A percentile compares a stretch with the other conserved stretches of the same genome.
Evolutionary conservation across 2,888 invertebrate genomes (phyloP).

Genomic region (Erebia epiphron): DNA sequence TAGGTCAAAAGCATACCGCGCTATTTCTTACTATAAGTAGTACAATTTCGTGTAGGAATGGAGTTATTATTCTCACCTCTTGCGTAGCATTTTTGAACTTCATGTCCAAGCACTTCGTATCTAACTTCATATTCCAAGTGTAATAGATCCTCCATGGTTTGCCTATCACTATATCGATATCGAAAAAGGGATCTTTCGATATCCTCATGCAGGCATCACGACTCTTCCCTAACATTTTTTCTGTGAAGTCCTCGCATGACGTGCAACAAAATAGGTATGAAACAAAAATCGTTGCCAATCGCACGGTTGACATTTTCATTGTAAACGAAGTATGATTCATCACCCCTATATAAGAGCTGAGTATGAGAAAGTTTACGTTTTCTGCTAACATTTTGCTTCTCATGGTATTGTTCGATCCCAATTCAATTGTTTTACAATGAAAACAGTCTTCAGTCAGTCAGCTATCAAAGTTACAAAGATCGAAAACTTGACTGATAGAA

Average conservation of each 20-base stretch:
- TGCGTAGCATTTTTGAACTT: slow-evolving; percentile 56
- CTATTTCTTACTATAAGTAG: too few species aligned
- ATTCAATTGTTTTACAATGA: slow-evolving; percentile 14
- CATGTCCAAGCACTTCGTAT: slow-evolving; percentile 59
- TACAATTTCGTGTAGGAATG: background rate
- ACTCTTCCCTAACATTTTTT: slow-evolving; percentile 36
- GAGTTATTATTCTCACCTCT: slow-evolving; percentile 47
- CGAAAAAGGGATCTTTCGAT: slow-evolving; percentile 58
- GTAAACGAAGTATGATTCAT: background rate
- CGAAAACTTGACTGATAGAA: background rate
- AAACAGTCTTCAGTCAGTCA: slow-evolving; percentile 1
- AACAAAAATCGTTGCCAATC: background rate
- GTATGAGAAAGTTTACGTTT: slow-evolving; percentile 34
- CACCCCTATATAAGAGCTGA: slow-evolving; percentile 31
- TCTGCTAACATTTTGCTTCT: slow-evolving; percentile 24
- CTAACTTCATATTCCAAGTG: slow-evolving; percentile 62
- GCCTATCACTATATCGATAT: slow-evolving; percentile 56
- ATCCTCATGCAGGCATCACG: slow-evolving; percentile 50
- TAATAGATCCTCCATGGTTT: slow-evolving; percentile 65
- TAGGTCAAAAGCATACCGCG: too few species aligned
- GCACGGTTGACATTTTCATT: slow-evolving; percentile 7
- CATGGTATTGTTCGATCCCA: slow-evolving; percentile 24
- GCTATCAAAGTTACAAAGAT: background rate
- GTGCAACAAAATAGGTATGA: slow-evolving; percentile 8
- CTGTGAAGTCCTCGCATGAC: slow-evolving; percentile 11